Evolutionary conservation across 2,797 vertebrate genomes (phyloP).

Genomic region (Pseudomugil tenellus): DNA sequence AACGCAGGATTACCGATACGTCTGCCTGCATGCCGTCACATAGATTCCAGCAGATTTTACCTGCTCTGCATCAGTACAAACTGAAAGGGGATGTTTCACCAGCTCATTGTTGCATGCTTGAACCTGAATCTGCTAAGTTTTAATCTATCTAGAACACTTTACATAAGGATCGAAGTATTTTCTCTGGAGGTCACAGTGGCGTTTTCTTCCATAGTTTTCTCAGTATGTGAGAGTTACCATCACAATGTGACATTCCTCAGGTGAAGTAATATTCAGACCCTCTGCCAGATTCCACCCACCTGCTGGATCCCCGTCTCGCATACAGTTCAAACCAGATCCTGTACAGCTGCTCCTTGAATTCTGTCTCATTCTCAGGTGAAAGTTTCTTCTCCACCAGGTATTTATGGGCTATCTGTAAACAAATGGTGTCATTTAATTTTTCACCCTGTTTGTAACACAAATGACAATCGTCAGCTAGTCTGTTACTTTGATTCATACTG

Average conservation of each 20-base stretch:
- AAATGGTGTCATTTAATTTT: neutral
- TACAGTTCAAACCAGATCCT: constrained; percentile 88
- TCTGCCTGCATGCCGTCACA: neutral
- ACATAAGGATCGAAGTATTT: no score
- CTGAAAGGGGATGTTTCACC: neutral
- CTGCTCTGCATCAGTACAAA: neutral
- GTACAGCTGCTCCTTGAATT: constrained; percentile 85
- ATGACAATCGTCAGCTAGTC: no score
- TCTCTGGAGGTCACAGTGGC: neutral
- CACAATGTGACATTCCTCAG: constrained; percentile 41
- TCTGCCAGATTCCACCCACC: constrained; percentile 65
- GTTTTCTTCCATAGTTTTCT: no score
- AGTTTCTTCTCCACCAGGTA: constrained; percentile 83
- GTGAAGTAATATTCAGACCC: constrained; percentile 15
- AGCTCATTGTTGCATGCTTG: neutral
- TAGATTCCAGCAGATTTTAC: neutral
- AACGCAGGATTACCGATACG: neutral
- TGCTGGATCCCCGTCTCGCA: constrained; percentile 83
- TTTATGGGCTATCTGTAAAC: constrained; percentile 82
- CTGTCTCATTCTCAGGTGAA: constrained; percentile 70
- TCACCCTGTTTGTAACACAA: neutral
- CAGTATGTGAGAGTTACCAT: constrained; percentile 14
- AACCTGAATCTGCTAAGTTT: neutral
- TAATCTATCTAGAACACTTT: neutral
- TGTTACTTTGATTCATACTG: no score